Percentiles rank a stretch among this genome's conserved stretches.
phyloP scores from a whole-genome alignment of 2,113 vertebrate genomes.

The Lichenostomus cassidix region DNA sequence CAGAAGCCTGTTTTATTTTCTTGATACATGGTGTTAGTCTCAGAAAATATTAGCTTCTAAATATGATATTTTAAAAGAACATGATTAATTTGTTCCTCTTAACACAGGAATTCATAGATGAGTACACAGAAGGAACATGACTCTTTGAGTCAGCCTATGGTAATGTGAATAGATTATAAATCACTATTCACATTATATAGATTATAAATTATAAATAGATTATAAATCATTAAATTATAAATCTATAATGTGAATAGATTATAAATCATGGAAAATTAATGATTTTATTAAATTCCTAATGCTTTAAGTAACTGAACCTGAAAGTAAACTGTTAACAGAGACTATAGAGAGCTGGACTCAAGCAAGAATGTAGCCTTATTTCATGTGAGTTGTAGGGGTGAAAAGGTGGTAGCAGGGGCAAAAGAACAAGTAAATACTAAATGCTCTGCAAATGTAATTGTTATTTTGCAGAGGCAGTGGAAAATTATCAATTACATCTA shows the following conservation, averaged over 20 bases:
- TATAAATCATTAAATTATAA: too few species aligned
- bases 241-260: background rate
- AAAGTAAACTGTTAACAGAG: background rate
- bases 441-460: constrained; percentile 7
- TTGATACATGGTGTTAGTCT: background rate
- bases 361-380: background rate
- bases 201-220: background rate
- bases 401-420: background rate
- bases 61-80: background rate
- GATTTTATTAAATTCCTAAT: background rate
- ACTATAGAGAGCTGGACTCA: background rate
- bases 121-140: background rate
- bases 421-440: background rate
- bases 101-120: background rate
- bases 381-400: background rate
- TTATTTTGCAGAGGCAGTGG: background rate
- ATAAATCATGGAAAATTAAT: background rate
- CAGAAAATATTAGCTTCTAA: background rate
- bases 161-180: background rate
- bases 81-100: background rate
- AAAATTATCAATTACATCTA: background rate
- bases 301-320: background rate
- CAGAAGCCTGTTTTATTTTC: background rate
- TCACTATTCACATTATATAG: too few species aligned
- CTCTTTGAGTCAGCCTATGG: background rate